Evolutionary conservation across 2,113 vertebrate species (phyloP).

Genomic region (Semnornis frantzii): DNA sequence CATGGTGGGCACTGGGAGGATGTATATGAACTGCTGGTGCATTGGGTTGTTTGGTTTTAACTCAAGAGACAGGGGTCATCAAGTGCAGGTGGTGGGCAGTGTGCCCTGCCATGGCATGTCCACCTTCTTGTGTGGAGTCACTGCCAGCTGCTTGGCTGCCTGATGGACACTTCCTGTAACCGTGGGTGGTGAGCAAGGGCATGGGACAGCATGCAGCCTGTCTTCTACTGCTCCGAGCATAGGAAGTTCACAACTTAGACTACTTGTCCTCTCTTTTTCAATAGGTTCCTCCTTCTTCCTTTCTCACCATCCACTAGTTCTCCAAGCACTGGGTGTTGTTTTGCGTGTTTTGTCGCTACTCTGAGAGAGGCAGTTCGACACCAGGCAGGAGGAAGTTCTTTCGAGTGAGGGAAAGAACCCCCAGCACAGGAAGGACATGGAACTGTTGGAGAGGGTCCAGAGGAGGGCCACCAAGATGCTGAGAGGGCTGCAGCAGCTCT

Average conservation of each 20-base stretch:
- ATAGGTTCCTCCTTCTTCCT: accelerated
- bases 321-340: background rate
- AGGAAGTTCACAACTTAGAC: background rate
- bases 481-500: too few species aligned
- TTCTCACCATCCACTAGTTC: too few species aligned
- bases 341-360: too few species aligned
- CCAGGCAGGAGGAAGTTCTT: too few species aligned
- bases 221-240: background rate
- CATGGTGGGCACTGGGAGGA: background rate
- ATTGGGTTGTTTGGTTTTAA: background rate
- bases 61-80: background rate
- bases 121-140: background rate
- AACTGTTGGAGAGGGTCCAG: too few species aligned
- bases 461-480: too few species aligned
- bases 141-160: background rate
- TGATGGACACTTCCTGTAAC: background rate
- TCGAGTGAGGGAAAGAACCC: too few species aligned
- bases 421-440: too few species aligned
- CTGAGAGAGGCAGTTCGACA: too few species aligned
- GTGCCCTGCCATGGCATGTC: background rate
- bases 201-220: background rate
- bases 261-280: background rate
- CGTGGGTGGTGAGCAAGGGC: background rate
- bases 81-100: background rate
- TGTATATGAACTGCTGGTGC: background rate